These are phyloP conservation scores for Heteromurus nitidus DNA, from an alignment of 2,888 invertebrate genomes.

Conservation along the genomic window DNA sequence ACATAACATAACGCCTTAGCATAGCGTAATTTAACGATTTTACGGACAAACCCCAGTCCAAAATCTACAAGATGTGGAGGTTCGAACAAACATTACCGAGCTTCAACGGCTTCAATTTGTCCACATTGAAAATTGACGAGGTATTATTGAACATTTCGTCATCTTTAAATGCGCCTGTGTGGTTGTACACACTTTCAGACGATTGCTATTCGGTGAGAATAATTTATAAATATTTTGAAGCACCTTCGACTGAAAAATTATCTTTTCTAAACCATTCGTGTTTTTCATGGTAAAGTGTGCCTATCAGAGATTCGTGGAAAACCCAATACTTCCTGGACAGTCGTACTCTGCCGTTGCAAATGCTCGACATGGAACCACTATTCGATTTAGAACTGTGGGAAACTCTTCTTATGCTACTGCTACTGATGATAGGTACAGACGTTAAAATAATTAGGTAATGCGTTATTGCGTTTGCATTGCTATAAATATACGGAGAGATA, in stretches of 20 bases:
- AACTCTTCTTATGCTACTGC: slow-evolving; percentile 15
- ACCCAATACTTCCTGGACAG: slow-evolving; percentile 6
- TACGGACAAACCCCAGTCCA: no score
- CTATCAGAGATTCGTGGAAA: slow-evolving; percentile 19
- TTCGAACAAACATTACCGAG: slow-evolving; percentile 76
- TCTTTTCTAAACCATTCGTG: not conserved
- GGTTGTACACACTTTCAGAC: slow-evolving; percentile 82
- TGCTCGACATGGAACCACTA: slow-evolving; percentile 16
- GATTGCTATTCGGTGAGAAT: slow-evolving; percentile 83
- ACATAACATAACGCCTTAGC: no score
- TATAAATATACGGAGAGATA: no score
- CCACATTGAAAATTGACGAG: slow-evolving; percentile 80
- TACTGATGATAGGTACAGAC: slow-evolving; percentile 39
- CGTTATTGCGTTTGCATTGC: no score
- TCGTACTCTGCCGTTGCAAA: slow-evolving; percentile 8
- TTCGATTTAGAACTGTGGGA: slow-evolving; percentile 45
- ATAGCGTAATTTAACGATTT: no score
- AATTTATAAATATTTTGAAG: slow-evolving; percentile 8
- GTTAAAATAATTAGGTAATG: no score
- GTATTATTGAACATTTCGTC: slow-evolving; percentile 79
- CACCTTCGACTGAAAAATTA: not conserved
- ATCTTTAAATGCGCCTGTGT: slow-evolving; percentile 75
- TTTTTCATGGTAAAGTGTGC: slow-evolving; percentile 79
- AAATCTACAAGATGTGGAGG: slow-evolving; percentile 69
- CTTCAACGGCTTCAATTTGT: slow-evolving; percentile 79